Percentiles rank a stretch among this genome's conserved stretches.
These are phyloP conservation scores for Rhea americana DNA, from an alignment of 2,113 vertebrate species.

Conservation along the genomic window DNA sequence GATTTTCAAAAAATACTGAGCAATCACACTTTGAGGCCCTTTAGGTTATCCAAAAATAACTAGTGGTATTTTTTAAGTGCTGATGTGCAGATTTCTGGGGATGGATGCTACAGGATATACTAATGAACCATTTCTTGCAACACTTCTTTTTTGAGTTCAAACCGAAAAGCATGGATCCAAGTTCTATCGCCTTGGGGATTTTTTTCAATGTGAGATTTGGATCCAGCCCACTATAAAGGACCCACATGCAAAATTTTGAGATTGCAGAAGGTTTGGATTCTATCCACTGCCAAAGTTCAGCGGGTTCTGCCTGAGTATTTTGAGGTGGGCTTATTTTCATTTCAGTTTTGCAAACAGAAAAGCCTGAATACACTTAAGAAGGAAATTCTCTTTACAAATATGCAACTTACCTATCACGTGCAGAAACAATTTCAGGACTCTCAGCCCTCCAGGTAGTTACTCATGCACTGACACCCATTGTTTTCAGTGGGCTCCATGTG, in stretches of 20 bases:
- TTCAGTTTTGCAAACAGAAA: constrained; percentile 43
- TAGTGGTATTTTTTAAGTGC: background rate
- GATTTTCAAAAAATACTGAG: constrained; percentile 29
- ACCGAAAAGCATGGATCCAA: constrained; percentile 53
- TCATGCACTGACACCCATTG: constrained; percentile 48
- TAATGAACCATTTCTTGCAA: constrained; percentile 60
- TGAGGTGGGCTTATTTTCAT: constrained; percentile 1
- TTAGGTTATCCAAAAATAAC: constrained; percentile 56
- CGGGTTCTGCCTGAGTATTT: constrained; percentile 45
- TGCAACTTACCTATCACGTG: background rate
- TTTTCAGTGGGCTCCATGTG: constrained; percentile 30
- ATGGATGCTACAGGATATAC: background rate
- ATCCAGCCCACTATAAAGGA: constrained; percentile 36
- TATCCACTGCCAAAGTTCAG: constrained; percentile 50
- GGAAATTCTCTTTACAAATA: constrained; percentile 18
- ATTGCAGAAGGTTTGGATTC: constrained; percentile 53
- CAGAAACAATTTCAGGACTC: constrained; percentile 39
- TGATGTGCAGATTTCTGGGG: constrained; percentile 40
- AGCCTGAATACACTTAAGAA: background rate
- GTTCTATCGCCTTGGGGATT: constrained; percentile 31
- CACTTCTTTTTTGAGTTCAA: constrained; percentile 49
- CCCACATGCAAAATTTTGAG: constrained; percentile 26
- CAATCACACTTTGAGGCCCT: constrained; percentile 7
- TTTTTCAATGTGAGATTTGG: constrained; percentile 58
- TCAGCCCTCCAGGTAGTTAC: constrained; percentile 21